Evolutionary conservation across 2,797 vertebrate species (phyloP).

Genomic region (Onychomys torridus): DNA sequence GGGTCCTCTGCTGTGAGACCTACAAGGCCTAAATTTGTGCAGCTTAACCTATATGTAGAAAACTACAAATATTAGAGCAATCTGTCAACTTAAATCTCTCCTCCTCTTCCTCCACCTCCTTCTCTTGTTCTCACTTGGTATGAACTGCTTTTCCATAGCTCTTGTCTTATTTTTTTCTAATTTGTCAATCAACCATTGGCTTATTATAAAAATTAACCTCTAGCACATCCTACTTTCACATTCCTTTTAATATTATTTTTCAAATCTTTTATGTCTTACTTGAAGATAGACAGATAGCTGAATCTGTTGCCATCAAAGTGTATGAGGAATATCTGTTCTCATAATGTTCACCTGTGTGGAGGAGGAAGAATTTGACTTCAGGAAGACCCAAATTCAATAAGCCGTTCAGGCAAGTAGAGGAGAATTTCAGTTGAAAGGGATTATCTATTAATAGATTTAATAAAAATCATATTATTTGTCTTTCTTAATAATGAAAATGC

Average conservation of each 20-base stretch:
- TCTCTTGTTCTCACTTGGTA: neutral
- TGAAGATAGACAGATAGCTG: neutral
- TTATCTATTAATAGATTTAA: conserved; percentile 29
- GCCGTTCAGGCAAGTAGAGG: neutral
- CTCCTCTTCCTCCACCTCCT: fast-evolving
- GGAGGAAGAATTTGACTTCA: neutral
- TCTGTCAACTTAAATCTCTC: neutral
- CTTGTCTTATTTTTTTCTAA: neutral
- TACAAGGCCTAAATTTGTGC: neutral
- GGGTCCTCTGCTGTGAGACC: neutral
- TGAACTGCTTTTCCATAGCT: neutral
- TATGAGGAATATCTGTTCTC: neutral
- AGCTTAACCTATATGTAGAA: neutral
- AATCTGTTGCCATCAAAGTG: neutral
- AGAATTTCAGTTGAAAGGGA: conserved; percentile 29
- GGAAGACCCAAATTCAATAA: neutral
- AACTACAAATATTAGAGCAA: neutral
- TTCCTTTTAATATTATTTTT: neutral
- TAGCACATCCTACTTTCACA: neutral
- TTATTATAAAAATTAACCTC: conserved; percentile 40
- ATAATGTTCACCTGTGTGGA: neutral
- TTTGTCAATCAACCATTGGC: neutral
- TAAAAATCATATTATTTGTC: conserved; percentile 30
- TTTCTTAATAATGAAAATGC: conserved; percentile 4
- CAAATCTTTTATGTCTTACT: neutral